Percentiles rank a stretch among this genome's conserved stretches.
Evolutionary conservation across 2,888 invertebrate genomes (phyloP).

Genomic region (Eristalis arbustorum): DNA sequence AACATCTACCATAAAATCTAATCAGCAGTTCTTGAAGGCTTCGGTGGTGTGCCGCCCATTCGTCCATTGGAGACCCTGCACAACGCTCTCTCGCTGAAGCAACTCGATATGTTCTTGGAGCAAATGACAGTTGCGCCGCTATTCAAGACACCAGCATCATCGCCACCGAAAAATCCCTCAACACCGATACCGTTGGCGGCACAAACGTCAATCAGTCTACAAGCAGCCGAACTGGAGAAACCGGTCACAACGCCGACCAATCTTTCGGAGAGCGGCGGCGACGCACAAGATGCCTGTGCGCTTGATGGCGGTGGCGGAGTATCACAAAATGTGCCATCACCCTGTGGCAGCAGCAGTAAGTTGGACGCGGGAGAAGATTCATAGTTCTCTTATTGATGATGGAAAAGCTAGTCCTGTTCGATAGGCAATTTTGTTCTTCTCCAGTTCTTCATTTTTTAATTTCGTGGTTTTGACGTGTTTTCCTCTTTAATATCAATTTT

Average conservation of each 20-base stretch:
- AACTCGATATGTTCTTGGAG: conserved; percentile 94
- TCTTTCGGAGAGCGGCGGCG: conserved; percentile 11
- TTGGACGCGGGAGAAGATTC: conserved; percentile 28
- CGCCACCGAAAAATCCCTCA: conserved; percentile 85
- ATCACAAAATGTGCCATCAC: conserved; percentile 38
- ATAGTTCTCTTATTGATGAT: not conserved
- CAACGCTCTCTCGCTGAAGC: conserved; percentile 95
- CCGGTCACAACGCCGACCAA: conserved; percentile 61
- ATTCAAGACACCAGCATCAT: conserved; percentile 87
- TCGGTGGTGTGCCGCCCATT: conserved; percentile 96
- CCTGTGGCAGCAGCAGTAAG: conserved; percentile 62
- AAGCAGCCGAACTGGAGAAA: conserved; percentile 32
- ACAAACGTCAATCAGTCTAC: conserved; percentile 41
- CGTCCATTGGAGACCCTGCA: conserved; percentile 98
- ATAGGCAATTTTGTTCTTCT: not conserved
- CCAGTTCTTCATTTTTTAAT: not conserved
- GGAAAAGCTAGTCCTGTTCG: conserved; percentile 8
- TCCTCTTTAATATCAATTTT: not conserved
- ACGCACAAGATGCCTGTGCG: not conserved
- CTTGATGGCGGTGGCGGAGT: not conserved
- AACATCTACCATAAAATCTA: conserved; percentile 64
- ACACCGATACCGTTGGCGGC: conserved; percentile 78
- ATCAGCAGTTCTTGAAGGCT: conserved; percentile 87
- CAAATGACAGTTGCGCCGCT: conserved; percentile 89
- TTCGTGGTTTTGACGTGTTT: not conserved